Evolutionary conservation across 2,797 vertebrate species (phyloP).

Genomic region (Cheirogaleus major): DNA sequence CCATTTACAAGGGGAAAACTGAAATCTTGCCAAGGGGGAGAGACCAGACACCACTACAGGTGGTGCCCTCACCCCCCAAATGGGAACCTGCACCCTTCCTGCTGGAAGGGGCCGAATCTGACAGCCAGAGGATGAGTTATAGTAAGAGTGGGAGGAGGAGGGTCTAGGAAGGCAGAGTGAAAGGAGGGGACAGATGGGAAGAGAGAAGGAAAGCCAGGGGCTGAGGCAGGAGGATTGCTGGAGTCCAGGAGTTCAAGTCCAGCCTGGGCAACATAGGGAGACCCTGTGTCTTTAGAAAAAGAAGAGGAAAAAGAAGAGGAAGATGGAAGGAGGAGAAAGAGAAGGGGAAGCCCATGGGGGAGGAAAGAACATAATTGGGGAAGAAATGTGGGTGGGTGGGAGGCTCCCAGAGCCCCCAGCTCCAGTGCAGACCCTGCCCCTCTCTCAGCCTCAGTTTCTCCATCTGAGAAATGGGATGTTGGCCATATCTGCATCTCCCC

Average conservation of each 20-base stretch:
- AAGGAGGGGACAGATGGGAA: not conserved
- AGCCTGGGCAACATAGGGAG: not conserved
- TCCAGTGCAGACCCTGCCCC: not conserved
- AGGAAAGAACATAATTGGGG: not conserved
- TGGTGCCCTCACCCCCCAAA: not conserved
- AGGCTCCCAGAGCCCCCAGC: not conserved
- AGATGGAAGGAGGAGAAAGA: not conserved
- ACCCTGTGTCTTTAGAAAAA: not conserved
- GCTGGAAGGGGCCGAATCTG: not conserved
- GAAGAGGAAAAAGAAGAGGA: not conserved
- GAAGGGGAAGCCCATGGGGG: not conserved
- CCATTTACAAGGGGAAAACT: not conserved
- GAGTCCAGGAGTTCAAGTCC: not conserved
- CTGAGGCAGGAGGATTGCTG: not conserved
- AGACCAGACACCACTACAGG: not conserved
- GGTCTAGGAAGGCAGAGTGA: not conserved
- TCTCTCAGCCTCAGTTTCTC: not conserved
- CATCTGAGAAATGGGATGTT: not conserved
- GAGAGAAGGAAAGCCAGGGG: not conserved
- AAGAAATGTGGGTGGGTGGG: not conserved
- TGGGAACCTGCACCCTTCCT: not conserved
- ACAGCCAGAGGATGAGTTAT: not conserved
- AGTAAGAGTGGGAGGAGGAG: not conserved
- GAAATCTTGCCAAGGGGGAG: not conserved
- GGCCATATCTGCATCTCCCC: not conserved